These are phyloP conservation scores for Tineola bisselliella DNA, from an alignment of 2,888 invertebrate genomes.

Conservation along the genomic window DNA sequence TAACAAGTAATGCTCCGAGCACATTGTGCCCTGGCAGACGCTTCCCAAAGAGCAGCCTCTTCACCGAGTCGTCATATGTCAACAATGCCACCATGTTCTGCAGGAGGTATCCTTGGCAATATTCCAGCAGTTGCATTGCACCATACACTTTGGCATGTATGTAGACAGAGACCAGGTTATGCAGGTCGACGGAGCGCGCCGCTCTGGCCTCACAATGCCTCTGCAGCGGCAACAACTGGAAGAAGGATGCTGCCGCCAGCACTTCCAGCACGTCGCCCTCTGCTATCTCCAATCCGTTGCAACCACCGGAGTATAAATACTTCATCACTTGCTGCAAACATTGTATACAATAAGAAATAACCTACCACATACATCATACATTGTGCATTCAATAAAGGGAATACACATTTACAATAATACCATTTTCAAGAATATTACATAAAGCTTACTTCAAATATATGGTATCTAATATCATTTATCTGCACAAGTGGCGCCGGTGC, in stretches of 20 bases:
- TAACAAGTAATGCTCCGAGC: constrained; percentile 80
- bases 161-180: constrained; percentile 91
- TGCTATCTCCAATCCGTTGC: constrained; percentile 79
- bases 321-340: constrained; percentile 85
- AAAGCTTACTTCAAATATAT: constrained; percentile 83
- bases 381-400: no score
- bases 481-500: constrained; percentile 79
- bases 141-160: constrained; percentile 94
- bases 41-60: constrained; percentile 87
- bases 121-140: constrained; percentile 85
- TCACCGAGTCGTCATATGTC: constrained; percentile 90
- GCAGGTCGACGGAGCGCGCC: constrained; percentile 83
- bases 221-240: constrained; percentile 85
- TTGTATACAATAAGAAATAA: no score
- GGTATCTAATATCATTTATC: constrained; percentile 91
- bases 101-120: constrained; percentile 88
- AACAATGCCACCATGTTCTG: constrained; percentile 95
- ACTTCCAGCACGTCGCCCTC: constrained; percentile 85
- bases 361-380: no score
- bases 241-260: constrained; percentile 92
- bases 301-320: constrained; percentile 90
- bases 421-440: no score
- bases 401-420: no score
- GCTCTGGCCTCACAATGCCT: constrained; percentile 88
- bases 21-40: constrained; percentile 91